Conservation (phyloP, 2,113 vertebrate genomes). For the Tylochromis polylepis region DNA sequence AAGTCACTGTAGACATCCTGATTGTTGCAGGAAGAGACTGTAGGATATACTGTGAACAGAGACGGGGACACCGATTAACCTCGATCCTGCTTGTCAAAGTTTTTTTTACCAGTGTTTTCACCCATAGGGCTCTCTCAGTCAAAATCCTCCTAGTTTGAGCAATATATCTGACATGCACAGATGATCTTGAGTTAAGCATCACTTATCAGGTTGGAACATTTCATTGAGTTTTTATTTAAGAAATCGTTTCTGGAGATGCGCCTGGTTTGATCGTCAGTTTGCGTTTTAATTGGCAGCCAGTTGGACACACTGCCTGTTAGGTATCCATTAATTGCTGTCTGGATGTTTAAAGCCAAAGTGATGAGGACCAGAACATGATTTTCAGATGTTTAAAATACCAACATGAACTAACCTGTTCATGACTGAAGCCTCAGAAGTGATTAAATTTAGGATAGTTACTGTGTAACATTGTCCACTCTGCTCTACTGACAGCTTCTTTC, state of each 20-base stretch:
- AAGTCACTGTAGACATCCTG: slow-evolving; percentile 77
- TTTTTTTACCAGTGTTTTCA: slow-evolving; percentile 20
- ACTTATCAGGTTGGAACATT: slow-evolving; percentile 17
- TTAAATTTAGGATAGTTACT: slow-evolving; percentile 70
- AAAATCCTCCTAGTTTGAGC: background rate
- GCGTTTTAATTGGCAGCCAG: slow-evolving; percentile 40
- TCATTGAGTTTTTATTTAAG: slow-evolving; percentile 12
- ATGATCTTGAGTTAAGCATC: background rate
- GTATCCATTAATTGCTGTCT: slow-evolving; percentile 3
- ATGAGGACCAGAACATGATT: background rate
- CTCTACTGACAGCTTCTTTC: slow-evolving; percentile 60
- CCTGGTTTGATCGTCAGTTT: slow-evolving; percentile 22
- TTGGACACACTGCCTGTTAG: slow-evolving; percentile 14
- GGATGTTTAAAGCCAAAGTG: slow-evolving; percentile 43
- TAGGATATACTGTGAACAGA: slow-evolving; percentile 43
- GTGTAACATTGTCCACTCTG: slow-evolving; percentile 72
- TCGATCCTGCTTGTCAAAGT: background rate
- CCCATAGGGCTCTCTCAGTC: background rate
- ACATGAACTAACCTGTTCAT: background rate
- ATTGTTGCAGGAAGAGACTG: background rate
- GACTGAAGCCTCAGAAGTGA: slow-evolving; percentile 55
- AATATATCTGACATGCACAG: slow-evolving; percentile 17
- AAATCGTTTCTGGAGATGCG: background rate
- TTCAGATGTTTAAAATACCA: slow-evolving; percentile 22
- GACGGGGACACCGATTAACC: background rate